Evolutionary conservation across 1,140 invertebrate species (phyloP), one percentile per base, ranked within the genome.

Genomic region (Xylocopa sonorina): DNA sequence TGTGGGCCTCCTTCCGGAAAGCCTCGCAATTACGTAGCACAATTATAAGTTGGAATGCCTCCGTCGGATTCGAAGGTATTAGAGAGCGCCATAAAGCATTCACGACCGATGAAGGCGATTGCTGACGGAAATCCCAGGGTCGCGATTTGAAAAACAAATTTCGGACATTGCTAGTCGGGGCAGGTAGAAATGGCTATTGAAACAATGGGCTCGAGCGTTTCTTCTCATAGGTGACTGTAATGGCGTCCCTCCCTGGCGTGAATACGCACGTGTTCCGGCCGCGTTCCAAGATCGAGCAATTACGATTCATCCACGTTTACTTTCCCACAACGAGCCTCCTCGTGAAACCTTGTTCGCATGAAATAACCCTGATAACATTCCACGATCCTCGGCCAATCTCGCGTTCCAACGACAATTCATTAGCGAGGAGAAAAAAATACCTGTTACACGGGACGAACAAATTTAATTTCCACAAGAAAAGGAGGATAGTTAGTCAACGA

Each of bases 131-230:
- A 29, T 50, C 32, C 29, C 74, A 50, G 66, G 53, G 32, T 29
- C 66, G 14, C 14, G 12, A 77, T 69, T 77, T 77, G 53, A 68
- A 77, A 77, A 58, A 41, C 75, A 77, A 69, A 77, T 77, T 58
- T 50, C 41, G 43, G n/a, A 10, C 55, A 50, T 77, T 71, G 43
- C 3, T 41, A 77, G 75, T 77, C 75, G 24, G 12, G 43, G 34
- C 75, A 77, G 66, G 75, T 77, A 71, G 51, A 24, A 58, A 48
- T 38, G 6, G 18, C 55, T 29, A 69, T 58, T n/a, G 32, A 58
- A 38, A 77, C 75, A 77, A 77, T 77, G 46, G 66, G 2, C 43
- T 50, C 10, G n/a, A 0, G 16, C 41, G 32, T 29, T 48, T 62
- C 55, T 48, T 46, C 51, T 71, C 75, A 57, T 50, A 58, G 53